These are phyloP conservation scores for Lycia hirtaria DNA, from an alignment of 2,888 invertebrate species.

Conservation along the genomic window DNA sequence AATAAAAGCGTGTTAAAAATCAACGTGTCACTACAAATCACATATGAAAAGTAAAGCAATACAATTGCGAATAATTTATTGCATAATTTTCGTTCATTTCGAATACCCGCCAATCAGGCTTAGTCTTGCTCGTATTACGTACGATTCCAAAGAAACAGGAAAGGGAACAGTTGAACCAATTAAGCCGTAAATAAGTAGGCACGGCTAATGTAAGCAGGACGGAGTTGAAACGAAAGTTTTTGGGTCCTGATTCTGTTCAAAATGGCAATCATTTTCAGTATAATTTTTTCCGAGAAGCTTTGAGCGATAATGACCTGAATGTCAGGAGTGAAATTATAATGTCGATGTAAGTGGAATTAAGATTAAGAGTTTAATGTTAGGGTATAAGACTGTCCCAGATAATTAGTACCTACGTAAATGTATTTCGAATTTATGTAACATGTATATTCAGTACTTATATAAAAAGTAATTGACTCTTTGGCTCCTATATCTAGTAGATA, in stretches of 20 bases:
- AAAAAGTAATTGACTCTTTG: no score
- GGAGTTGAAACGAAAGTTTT: conserved; percentile 33
- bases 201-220: conserved; percentile 32
- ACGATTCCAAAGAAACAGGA: conserved; percentile 17
- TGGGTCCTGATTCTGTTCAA: background rate
- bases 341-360: no score
- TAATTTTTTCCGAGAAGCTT: no score
- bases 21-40: background rate
- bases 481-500: no score
- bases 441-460: no score
- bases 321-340: no score
- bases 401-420: no score
- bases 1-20: background rate
- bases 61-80: background rate
- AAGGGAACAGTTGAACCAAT: conserved; percentile 33
- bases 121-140: conserved; percentile 9
- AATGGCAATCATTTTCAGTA: no score
- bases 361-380: no score
- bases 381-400: no score
- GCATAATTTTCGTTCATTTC: background rate
- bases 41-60: background rate
- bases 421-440: no score
- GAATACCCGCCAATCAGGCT: conserved; percentile 15
- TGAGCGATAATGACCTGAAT: no score
- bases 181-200: conserved; percentile 35